Conservation (phyloP, 2,797 vertebrate species). For the Triplophysa bombifrons region DNA sequence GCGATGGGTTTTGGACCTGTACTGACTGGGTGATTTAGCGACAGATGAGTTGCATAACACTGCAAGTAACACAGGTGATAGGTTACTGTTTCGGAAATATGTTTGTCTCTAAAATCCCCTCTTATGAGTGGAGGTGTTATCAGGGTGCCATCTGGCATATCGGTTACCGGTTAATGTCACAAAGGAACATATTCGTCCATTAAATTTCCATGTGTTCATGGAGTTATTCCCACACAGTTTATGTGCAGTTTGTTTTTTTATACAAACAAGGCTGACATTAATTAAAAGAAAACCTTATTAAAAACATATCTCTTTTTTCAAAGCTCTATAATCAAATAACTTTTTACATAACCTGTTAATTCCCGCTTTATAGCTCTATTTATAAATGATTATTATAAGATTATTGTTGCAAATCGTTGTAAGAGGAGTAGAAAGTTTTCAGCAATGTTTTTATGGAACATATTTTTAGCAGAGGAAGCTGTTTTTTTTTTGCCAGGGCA, state of each 20-base stretch:
- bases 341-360: no score
- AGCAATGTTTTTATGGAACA: no score
- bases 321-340: no score
- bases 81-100: neutral
- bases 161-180: neutral
- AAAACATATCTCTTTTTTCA: no score
- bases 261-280: no score
- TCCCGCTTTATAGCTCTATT: no score
- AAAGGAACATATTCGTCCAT: neutral
- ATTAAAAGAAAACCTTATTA: no score
- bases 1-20: neutral
- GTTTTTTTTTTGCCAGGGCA: no score
- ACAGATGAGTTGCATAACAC: neutral
- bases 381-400: no score
- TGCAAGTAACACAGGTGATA: neutral
- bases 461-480: no score
- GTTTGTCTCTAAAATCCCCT: neutral
- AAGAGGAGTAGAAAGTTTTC: no score
- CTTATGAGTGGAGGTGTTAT: neutral
- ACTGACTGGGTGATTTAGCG: neutral
- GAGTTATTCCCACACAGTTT: neutral
- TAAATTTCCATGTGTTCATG: neutral
- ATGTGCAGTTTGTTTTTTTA: neutral
- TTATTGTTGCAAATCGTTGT: no score
- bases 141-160: slow-evolving; percentile 8